Base-by-base conservation (phyloP, 2,113 vertebrate species). In the Hypocryptadius cinnamomeus region DNA sequence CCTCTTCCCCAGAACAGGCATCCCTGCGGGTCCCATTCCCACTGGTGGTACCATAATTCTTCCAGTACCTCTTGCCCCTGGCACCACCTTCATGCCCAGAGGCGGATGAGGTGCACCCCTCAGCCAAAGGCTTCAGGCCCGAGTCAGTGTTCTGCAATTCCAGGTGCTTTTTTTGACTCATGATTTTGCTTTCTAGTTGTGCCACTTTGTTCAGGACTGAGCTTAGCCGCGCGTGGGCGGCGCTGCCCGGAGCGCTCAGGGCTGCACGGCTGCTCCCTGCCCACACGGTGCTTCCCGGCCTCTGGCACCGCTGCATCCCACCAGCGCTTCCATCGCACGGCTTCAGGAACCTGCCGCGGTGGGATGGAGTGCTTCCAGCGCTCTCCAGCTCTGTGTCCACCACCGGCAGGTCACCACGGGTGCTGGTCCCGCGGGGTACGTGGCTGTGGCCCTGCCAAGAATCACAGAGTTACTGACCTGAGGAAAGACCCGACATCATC, bases 311-410 rank as follows among this genome's bases (percentile, higher is more conserved):
- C 20, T 5, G 73, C 3, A 30, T 61, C 3, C n/a, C 80, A 0
- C 0, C 3, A 0, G 1, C 2, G 0, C 96, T 68, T 96, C 98
- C 84, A 0, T 6, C 3, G 57, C 9, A 8, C 31, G 2, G 97
- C 80, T 98, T 98, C 13, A 98, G 91, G 95, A 98, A 98, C 44
- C 98, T 96, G 88, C 96, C 96, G 4, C 15, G 94, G 6, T 42
- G 13, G 1, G 33, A 54, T 3, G 13, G 48, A 9, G 45, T n/a
- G 24, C 39, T 19, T 7, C 81, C 78, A 7, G 63, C 9, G 3
- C 33, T 65, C 56, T 84, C 92, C 82, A 92, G 40, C 39, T 71
- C 96, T 0, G 85, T 50, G 31, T 80, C 97, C 23, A 35, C 85
- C 15, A 33, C 94, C 17, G 95, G 94, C 60, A 95, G 12, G 12